Conservation (phyloP, 2,113 vertebrate species). For the Micronycteris hirsuta region DNA sequence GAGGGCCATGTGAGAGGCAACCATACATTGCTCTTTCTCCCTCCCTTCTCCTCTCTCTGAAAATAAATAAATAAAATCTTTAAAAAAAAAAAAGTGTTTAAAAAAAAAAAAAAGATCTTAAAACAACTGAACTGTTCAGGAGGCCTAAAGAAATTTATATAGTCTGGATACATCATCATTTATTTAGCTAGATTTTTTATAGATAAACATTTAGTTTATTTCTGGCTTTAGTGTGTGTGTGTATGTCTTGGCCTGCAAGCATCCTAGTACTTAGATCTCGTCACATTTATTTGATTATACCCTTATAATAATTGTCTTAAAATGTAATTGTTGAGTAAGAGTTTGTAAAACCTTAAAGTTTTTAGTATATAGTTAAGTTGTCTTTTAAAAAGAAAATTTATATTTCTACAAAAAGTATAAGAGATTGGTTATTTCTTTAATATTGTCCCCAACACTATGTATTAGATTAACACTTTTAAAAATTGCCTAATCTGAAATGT, state of each 20-base stretch:
- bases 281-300: slow-evolving; percentile 17
- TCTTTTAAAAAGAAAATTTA: neutral
- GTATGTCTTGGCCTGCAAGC: neutral
- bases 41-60: too few species aligned
- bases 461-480: neutral
- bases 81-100: too few species aligned
- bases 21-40: too few species aligned
- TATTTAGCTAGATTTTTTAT: neutral
- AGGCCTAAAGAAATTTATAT: neutral
- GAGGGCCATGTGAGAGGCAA: too few species aligned
- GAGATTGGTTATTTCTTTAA: neutral
- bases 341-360: neutral
- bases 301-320: neutral
- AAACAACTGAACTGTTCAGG: neutral
- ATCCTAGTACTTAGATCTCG: neutral
- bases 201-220: neutral
- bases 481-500: neutral
- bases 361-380: neutral
- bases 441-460: neutral
- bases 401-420: neutral
- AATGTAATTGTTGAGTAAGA: neutral
- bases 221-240: neutral
- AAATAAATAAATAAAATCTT: too few species aligned
- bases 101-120: neutral
- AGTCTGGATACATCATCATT: neutral